These are phyloP conservation scores for Palythoa grandis DNA, from an alignment of 92 coral and sea anemone species.

Conservation along the genomic window DNA sequence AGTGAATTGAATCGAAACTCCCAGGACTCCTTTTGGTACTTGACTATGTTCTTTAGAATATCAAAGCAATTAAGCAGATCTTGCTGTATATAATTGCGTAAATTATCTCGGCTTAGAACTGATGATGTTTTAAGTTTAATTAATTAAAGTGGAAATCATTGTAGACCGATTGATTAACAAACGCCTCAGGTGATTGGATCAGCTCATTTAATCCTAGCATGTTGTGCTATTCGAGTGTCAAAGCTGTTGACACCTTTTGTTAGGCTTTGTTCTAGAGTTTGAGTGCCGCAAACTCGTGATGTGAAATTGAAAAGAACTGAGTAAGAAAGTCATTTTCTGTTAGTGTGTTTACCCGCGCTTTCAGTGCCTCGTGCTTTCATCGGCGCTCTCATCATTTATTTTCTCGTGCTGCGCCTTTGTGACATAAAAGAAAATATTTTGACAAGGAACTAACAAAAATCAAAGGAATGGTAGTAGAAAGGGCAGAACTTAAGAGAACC, in stretches of 20 bases:
- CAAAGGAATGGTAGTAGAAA: conserved; percentile 22
- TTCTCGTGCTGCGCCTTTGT: conserved; percentile 37
- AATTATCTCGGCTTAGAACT: conserved; percentile 37
- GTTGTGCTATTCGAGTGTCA: conserved; percentile 45
- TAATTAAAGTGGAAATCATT: conserved; percentile 36
- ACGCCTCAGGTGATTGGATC: conserved; percentile 35
- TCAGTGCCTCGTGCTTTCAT: conserved; percentile 19
- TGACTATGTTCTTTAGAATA: neutral
- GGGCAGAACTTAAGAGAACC: conserved; percentile 21
- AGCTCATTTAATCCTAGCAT: conserved; percentile 7
- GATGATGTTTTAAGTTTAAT: conserved; percentile 30
- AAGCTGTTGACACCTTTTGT: conserved; percentile 47
- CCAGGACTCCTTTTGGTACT: neutral
- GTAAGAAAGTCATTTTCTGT: conserved; percentile 21
- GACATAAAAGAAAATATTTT: conserved; percentile 1
- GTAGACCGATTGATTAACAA: conserved; percentile 21
- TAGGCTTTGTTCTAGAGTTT: conserved; percentile 33
- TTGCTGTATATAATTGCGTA: conserved; percentile 34
- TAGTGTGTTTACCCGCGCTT: conserved; percentile 30
- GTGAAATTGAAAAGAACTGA: conserved; percentile 27
- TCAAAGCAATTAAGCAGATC: neutral
- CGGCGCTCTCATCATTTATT: neutral
- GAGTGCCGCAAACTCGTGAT: conserved; percentile 33
- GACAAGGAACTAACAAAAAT: conserved; percentile 13
- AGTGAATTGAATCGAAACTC: neutral